phyloP scores from a whole-genome alignment of 2,888 invertebrate species.

The Invenusta paracnida region DNA sequence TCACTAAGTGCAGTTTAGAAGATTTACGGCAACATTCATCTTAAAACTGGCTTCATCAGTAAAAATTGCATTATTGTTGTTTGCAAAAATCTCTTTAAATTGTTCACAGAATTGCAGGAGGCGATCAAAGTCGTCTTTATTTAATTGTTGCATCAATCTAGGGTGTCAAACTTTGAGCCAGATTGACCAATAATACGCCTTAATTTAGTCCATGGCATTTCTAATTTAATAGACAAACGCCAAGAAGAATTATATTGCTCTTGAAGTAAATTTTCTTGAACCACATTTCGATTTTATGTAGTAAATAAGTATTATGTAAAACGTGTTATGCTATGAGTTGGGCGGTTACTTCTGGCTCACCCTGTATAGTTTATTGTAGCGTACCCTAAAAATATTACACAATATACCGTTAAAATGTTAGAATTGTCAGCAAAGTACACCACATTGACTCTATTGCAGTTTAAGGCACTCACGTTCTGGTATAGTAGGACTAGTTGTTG shows the following conservation, averaged over 20 bases:
- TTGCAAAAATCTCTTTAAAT: neutral
- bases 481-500: too few species aligned
- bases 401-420: too few species aligned
- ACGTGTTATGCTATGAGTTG: neutral
- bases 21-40: neutral
- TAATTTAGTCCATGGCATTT: neutral
- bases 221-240: neutral
- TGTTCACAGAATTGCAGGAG: neutral
- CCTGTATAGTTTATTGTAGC: too few species aligned
- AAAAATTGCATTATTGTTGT: neutral
- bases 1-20: neutral
- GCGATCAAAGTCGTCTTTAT: neutral
- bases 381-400: too few species aligned
- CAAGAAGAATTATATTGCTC: neutral
- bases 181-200: neutral
- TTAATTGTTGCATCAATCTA: neutral
- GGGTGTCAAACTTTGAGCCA: neutral
- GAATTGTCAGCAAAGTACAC: too few species aligned
- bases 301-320: too few species aligned
- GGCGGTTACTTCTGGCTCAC: neutral
- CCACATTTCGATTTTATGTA: neutral
- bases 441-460: too few species aligned
- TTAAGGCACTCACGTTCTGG: too few species aligned
- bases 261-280: neutral
- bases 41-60: constrained; percentile 25